phyloP scores from a whole-genome alignment of 2,113 vertebrate genomes.

The Daphoenositta chrysoptera region DNA sequence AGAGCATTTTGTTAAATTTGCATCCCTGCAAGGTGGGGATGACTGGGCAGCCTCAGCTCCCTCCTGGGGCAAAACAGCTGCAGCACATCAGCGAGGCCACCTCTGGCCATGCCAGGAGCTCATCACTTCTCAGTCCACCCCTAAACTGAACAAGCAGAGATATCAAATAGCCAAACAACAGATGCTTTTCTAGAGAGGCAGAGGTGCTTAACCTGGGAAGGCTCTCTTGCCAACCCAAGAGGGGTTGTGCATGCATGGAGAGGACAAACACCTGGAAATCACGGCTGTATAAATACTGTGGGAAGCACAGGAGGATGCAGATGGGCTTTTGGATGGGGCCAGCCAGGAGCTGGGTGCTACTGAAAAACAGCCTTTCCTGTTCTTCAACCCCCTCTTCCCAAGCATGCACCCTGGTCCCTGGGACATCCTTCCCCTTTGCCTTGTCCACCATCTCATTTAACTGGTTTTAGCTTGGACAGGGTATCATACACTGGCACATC shows the following conservation, averaged over 20 bases:
- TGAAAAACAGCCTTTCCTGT: background rate
- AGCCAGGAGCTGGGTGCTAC: background rate
- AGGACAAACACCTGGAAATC: background rate
- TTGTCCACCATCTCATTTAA: background rate
- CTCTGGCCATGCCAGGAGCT: background rate
- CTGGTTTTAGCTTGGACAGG: background rate
- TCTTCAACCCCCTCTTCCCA: background rate
- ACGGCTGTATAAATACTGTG: background rate
- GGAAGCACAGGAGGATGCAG: background rate
- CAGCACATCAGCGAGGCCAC: background rate
- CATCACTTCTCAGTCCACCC: background rate
- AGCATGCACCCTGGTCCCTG: background rate
- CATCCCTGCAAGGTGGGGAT: background rate
- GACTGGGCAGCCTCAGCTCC: background rate
- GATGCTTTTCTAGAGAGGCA: background rate
- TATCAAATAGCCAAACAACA: background rate
- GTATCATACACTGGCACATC: background rate
- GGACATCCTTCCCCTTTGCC: too few species aligned
- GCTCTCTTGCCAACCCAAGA: background rate
- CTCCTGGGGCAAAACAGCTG: background rate
- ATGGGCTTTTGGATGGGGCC: fast-evolving
- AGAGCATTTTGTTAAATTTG: background rate
- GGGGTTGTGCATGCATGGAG: fast-evolving
- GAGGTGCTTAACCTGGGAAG: background rate
- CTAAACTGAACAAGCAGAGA: background rate